Base-by-base conservation (phyloP, 2,888 invertebrate species). In the Polietes domitor region DNA sequence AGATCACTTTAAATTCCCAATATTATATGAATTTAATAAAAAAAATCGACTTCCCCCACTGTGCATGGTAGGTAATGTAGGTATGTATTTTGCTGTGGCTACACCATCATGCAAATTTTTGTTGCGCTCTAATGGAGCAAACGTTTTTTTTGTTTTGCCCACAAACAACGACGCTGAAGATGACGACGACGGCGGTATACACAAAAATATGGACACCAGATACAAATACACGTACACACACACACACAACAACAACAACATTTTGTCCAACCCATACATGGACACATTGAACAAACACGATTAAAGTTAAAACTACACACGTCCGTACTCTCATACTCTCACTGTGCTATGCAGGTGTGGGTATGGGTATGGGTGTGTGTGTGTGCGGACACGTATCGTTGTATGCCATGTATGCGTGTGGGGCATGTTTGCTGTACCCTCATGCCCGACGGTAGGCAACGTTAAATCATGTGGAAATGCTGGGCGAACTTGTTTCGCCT, bases 381-480 rank as follows among this genome's bases (percentile, higher is more conserved):
- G 17, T 76, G 63, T 63, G n/a, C n/a, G n/a, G n/a, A n/a, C n/a
- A n/a, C n/a, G n/a, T n/a, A n/a, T n/a, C n/a, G n/a, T 15, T 58
- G 41, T 32, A 24, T 77, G 65, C 21, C 32, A 32, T 32, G 17
- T 77, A 37, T 75, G 63, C 41, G 63, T 77, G 28, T 68, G 28
- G 55, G 53, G 41, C 68, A 24, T 68, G 68, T 68, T 68, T 68
- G 68, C 68, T 72, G 70, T 80, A 81, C 78, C 76, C 81, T 84
- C 78, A 81, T 84, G 81, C 81, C 84, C 37, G 78, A 78, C 84
- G 84, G 84, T 84, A 84, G 83, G 86, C 83, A 82, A 85, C 80
- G 85, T 86, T 86, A 86, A 86, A 86, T 86, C 85, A 86, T 85
- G 83, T 86, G 86, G 85, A 85, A 86, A 86, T 85, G 83, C 85